These are phyloP conservation scores for Molothrus ater DNA, from an alignment of 2,797 vertebrate species.

Conservation along the genomic window DNA sequence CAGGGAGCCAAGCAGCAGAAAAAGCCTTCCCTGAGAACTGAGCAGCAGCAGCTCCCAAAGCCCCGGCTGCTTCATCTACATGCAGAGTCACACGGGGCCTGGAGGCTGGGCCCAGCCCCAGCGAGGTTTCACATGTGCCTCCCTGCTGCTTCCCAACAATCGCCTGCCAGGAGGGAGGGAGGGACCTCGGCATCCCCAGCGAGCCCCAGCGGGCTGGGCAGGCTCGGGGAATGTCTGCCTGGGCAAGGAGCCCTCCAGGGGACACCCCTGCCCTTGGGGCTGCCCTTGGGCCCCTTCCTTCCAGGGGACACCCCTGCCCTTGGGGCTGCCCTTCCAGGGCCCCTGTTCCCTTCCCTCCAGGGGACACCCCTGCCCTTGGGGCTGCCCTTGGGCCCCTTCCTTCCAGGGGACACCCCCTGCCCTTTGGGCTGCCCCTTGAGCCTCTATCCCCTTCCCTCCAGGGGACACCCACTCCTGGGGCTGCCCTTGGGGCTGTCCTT, in stretches of 20 bases:
- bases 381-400: too few relatives aligned
- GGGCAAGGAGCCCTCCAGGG: conserved; percentile 28
- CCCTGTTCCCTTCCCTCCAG: too few relatives aligned
- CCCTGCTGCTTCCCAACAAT: conserved; percentile 80
- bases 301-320: neutral
- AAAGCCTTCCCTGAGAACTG: conserved; percentile 91
- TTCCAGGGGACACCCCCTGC: too few relatives aligned
- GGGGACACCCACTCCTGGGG: too few relatives aligned
- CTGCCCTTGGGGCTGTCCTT: too few relatives aligned
- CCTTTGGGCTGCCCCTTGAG: too few relatives aligned
- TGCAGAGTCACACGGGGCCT: conserved; percentile 91
- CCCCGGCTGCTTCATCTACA: conserved; percentile 95
- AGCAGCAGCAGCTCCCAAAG: conserved; percentile 83
- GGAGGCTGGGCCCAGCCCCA: conserved; percentile 76
- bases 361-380: neutral
- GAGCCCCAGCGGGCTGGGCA: conserved; percentile 32
- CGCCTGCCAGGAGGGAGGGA: conserved; percentile 38
- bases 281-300: neutral
- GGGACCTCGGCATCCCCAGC: conserved; percentile 40
- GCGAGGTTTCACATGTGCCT: conserved; percentile 77
- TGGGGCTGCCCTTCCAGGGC: too few relatives aligned
- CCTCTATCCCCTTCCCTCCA: too few relatives aligned
- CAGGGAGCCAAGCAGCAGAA: conserved; percentile 88
- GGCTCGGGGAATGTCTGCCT: conserved; percentile 47
- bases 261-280: neutral